Base-by-base conservation (phyloP, 1,140 invertebrate species). In the Macrosteles quadrilineatus region DNA sequence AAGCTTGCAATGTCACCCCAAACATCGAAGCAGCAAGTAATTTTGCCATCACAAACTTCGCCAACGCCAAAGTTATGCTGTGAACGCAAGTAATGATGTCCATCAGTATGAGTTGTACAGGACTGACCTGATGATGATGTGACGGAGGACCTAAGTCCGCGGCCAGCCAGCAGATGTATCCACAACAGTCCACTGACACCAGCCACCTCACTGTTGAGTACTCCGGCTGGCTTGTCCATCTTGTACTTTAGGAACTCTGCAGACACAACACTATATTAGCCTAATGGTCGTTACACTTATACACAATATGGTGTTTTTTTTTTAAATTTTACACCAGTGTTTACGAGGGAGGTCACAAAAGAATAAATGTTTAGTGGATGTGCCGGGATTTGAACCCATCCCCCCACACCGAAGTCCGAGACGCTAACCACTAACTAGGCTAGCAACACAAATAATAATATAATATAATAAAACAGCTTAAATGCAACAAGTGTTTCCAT, bases 231-330 rank as follows among this genome's bases (percentile, higher is more conserved):
- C 77, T 92, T 94, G 76, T 95, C 94, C 78, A 94, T 88, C 82
- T 95, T 95, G 82, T 96, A 96, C 82, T 95, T 95, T 75, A 93
- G 85, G 81, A 95, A 96, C 83, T 96, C 93, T 88, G 81, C 11
- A 68, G 62, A 17, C 14, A 50, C 4, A 50, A 36, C 32, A 36
- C n/a, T n/a, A n/a, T n/a, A n/a, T n/a, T n/a, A n/a, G n/a, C n/a
- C n/a, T n/a, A n/a, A n/a, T n/a, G n/a, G n/a, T n/a, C n/a, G n/a
- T n/a, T n/a, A n/a, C n/a, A n/a, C n/a, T n/a, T n/a, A n/a, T n/a
- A n/a, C n/a, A n/a, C n/a, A n/a, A n/a, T n/a, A n/a, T n/a, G n/a
- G n/a, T n/a, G n/a, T n/a, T n/a, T n/a, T n/a, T n/a, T n/a, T n/a
- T n/a, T n/a, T n/a, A n/a, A n/a, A n/a, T n/a, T n/a, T n/a, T n/a